A percentile compares a stretch with the other conserved stretches of the same genome.
Evolutionary conservation across 2,888 invertebrate genomes (phyloP).

Genomic region (Acleris sparsana): DNA sequence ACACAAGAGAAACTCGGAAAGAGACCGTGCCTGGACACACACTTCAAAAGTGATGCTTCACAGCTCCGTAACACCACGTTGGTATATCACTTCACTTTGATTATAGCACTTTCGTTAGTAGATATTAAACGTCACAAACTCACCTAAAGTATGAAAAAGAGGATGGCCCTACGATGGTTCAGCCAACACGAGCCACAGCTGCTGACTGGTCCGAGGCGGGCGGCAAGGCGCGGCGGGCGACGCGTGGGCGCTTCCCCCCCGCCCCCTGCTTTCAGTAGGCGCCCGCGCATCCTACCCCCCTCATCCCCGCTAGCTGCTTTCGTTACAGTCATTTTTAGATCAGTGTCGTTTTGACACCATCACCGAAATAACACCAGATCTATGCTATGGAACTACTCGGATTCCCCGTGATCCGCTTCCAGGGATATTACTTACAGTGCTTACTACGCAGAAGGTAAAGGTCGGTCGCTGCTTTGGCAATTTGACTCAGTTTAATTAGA

Average conservation of each 20-base stretch:
- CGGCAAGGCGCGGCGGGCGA: slow-evolving; percentile 77
- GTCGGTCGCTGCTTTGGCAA: neutral
- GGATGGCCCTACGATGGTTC: slow-evolving; percentile 85
- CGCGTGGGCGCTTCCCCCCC: slow-evolving; percentile 67
- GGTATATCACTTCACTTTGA: slow-evolving; percentile 72
- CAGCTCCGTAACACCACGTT: slow-evolving; percentile 50
- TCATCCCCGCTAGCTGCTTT: slow-evolving; percentile 44
- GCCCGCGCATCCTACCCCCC: slow-evolving; percentile 46
- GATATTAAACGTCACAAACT: slow-evolving; percentile 63
- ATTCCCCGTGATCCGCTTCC: slow-evolving; percentile 58
- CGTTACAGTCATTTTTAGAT: slow-evolving; percentile 77
- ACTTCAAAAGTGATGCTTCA: slow-evolving; percentile 52
- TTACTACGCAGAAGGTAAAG: neutral
- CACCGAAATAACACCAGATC: slow-evolving; percentile 79
- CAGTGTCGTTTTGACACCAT: slow-evolving; percentile 81
- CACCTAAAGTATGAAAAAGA: slow-evolving; percentile 80
- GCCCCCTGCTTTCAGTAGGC: slow-evolving; percentile 42
- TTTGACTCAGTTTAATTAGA: too few species aligned
- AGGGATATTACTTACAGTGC: neutral
- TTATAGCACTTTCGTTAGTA: slow-evolving; percentile 62
- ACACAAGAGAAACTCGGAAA: slow-evolving; percentile 3
- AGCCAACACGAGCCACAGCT: slow-evolving; percentile 84
- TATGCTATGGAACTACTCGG: slow-evolving; percentile 61
- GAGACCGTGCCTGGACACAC: slow-evolving; percentile 38
- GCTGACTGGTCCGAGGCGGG: slow-evolving; percentile 80